Percentiles rank a stretch among this genome's conserved stretches.
Evolutionary conservation across 2,888 invertebrate genomes (phyloP).

Genomic region (Pandemis heparana): DNA sequence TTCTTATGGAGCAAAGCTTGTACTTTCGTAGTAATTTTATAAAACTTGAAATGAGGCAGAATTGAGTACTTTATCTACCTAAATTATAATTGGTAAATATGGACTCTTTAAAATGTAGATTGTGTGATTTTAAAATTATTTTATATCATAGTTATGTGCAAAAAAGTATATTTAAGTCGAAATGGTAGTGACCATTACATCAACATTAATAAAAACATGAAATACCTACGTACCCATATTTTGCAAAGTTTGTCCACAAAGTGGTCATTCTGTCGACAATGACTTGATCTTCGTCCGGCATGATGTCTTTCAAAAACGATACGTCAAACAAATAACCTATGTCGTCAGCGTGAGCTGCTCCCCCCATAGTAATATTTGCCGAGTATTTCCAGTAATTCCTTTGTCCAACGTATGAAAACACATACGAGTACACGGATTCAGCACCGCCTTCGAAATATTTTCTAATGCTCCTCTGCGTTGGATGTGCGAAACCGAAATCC

Average conservation of each 20-base stretch:
- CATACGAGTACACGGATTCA: constrained; percentile 59
- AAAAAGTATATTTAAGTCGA: too few relatives aligned
- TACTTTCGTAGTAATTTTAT: too few relatives aligned
- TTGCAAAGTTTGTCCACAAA: constrained; percentile 58
- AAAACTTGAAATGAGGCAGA: too few relatives aligned
- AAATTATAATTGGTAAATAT: too few relatives aligned
- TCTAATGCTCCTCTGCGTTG: constrained; percentile 56
- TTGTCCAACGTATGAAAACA: constrained; percentile 63
- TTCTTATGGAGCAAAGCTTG: too few relatives aligned
- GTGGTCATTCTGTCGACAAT: constrained; percentile 53
- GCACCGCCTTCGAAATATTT: constrained; percentile 55
- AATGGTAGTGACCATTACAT: too few relatives aligned
- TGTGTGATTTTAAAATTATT: too few relatives aligned
- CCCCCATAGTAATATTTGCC: constrained; percentile 22
- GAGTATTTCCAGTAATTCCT: constrained; percentile 38
- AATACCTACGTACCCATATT: constrained; percentile 53
- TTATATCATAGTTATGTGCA: too few relatives aligned
- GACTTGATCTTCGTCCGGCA: constrained; percentile 46
- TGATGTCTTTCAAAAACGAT: constrained; percentile 6
- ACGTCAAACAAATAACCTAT: constrained; percentile 39
- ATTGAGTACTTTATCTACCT: too few relatives aligned
- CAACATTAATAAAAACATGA: not conserved
- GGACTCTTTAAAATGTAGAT: too few relatives aligned
- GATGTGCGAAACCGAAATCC: constrained; percentile 61
- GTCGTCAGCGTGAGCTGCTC: constrained; percentile 41